These are phyloP conservation scores for Mormyrus lacerda DNA, from an alignment of 2,113 vertebrate species.

Conservation along the genomic window DNA sequence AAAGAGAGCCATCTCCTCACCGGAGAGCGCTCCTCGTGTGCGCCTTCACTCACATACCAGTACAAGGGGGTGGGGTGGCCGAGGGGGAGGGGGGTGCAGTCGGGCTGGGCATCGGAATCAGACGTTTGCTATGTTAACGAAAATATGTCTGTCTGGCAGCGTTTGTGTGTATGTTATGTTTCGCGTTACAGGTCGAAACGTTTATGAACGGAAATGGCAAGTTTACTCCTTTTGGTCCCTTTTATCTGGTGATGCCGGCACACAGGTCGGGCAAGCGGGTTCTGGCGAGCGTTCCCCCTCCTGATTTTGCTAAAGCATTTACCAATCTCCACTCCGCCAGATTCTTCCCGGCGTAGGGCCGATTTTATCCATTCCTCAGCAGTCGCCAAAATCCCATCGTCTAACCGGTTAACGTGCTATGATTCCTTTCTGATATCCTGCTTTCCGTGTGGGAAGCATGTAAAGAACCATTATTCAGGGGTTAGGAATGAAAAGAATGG, in stretches of 20 bases:
- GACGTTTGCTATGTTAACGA: constrained; percentile 15
- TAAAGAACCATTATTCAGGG: not conserved
- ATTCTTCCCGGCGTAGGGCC: not conserved
- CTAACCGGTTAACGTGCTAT: not conserved
- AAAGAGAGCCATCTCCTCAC: constrained; percentile 35
- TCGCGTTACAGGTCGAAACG: constrained; percentile 55
- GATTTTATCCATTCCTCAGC: not conserved
- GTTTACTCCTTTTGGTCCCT: constrained; percentile 53
- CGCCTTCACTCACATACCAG: constrained; percentile 34
- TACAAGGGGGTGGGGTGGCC: constrained; percentile 18
- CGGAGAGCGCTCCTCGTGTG: constrained; percentile 36
- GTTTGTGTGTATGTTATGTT: constrained; percentile 45
- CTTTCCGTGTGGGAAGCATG: not conserved
- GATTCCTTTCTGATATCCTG: no score
- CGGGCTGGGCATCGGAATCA: constrained; percentile 28
- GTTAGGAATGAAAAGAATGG: not conserved
- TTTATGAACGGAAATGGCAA: constrained; percentile 61
- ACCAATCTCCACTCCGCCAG: not conserved
- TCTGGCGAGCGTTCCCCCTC: not conserved
- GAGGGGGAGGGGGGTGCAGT: constrained; percentile 18
- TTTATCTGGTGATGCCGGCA: not conserved
- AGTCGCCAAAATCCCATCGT: not conserved
- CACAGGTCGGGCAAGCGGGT: not conserved
- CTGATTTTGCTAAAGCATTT: not conserved
- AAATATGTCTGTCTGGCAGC: constrained; percentile 25